phyloP scores from a whole-genome alignment of 1,140 invertebrate species.

The Campoletis sonorensis region DNA sequence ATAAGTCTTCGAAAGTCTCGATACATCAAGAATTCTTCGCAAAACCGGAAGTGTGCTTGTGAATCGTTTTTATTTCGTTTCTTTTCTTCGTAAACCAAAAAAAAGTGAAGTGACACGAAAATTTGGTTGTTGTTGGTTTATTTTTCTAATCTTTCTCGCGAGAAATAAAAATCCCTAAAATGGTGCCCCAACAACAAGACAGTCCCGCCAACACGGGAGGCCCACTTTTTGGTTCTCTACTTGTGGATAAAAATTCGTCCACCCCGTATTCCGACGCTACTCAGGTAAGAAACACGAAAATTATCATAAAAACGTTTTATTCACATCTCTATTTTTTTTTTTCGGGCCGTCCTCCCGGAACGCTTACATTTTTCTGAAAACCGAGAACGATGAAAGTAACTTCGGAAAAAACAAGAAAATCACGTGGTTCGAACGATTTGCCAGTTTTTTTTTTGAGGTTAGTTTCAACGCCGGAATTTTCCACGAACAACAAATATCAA shows the following conservation, averaged over 20 bases:
- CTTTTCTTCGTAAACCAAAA: background rate
- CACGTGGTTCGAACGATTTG: too few species aligned
- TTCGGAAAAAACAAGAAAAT: too few species aligned
- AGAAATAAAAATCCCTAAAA: constrained; percentile 62
- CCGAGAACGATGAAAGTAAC: too few species aligned
- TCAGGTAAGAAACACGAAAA: constrained; percentile 82
- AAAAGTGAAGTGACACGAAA: constrained; percentile 56
- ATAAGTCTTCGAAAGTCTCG: too few species aligned
- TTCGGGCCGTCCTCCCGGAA: too few species aligned
- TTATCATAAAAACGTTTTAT: constrained; percentile 15
- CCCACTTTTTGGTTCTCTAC: constrained; percentile 88
- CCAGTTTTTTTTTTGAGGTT: too few species aligned
- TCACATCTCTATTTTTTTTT: background rate
- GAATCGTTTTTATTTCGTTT: background rate
- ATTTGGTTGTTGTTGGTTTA: constrained; percentile 21
- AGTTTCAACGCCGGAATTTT: too few species aligned
- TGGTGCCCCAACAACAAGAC: constrained; percentile 81
- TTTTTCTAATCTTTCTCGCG: background rate
- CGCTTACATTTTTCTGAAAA: too few species aligned
- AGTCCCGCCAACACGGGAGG: constrained; percentile 75
- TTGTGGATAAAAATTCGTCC: constrained; percentile 91
- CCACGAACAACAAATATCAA: too few species aligned
- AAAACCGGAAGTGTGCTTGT: background rate
- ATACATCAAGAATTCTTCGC: too few species aligned
- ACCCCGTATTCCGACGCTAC: constrained; percentile 98